Conservation (phyloP, 1,140 invertebrate species). For the Dryas iulia region DNA sequence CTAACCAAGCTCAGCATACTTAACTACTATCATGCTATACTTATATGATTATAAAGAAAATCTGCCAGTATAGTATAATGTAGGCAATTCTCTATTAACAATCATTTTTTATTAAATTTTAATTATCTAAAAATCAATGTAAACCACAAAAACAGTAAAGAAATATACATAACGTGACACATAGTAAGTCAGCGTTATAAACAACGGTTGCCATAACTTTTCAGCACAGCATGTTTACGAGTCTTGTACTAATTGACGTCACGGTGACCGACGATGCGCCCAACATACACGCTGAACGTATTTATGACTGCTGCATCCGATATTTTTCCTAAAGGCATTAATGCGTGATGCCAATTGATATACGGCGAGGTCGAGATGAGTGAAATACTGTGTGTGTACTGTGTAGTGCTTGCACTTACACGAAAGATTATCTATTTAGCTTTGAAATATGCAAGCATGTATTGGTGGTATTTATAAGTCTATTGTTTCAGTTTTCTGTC, state of each 20-base stretch:
- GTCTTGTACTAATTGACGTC: conserved; percentile 61
- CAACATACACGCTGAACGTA: conserved; percentile 47
- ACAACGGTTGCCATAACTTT: conserved; percentile 30
- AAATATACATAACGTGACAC: conserved; percentile 20
- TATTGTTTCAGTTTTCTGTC: background rate
- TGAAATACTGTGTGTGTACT: conserved; percentile 15
- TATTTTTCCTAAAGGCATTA: conserved; percentile 69
- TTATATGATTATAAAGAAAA: too few species aligned
- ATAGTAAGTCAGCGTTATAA: conserved; percentile 28
- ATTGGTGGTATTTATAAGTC: background rate
- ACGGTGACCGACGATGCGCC: conserved; percentile 46
- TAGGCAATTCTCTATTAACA: too few species aligned
- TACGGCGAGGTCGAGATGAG: conserved; percentile 41
- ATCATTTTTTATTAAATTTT: too few species aligned
- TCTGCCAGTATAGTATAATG: too few species aligned
- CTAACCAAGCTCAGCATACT: too few species aligned
- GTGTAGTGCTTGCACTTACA: conserved; percentile 10
- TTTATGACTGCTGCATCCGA: conserved; percentile 59
- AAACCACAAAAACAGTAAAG: background rate
- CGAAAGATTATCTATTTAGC: background rate
- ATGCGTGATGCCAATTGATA: conserved; percentile 65
- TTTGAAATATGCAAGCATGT: background rate
- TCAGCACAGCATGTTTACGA: conserved; percentile 48
- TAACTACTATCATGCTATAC: too few species aligned
- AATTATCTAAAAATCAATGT: background rate